Evolutionary conservation across 1,140 invertebrate species (phyloP), one percentile per base, ranked within the genome.

Genomic region (Philotrypesis tridentata): DNA sequence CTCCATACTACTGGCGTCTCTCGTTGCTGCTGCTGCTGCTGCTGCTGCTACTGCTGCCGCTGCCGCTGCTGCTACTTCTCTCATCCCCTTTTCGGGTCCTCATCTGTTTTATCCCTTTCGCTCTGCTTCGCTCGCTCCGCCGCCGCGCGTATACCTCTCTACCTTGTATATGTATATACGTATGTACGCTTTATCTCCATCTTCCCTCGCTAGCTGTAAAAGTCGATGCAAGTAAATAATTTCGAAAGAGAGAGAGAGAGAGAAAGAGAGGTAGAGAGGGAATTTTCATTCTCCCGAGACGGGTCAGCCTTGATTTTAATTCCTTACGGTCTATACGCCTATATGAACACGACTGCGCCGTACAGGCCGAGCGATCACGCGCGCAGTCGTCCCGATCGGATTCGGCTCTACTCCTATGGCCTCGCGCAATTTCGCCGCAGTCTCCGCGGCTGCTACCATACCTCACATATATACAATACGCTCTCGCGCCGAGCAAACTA

Each of bases 201-300:
- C 40, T 77, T 55, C 79, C 78, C 77, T 65, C 29, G 40, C 74
- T 68, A 33, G n/a, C 72, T 67, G 27, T 48, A 37, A 29, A 75
- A 68, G 81, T 88, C 87, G 87, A 89, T 90, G 85, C 88, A 89
- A 89, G 89, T 90, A 90, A 90, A 90, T 89, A 87, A 90, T 89
- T 37, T 84, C 70, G 23, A 0, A 12, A 7, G 67, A 33, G 67
- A 37, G 33, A 37, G 9, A 37, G n/a, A n/a, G n/a, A n/a, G n/a
- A n/a, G n/a, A n/a, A n/a, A n/a, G n/a, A n/a, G n/a, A n/a, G n/a
- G n/a, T n/a, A n/a, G n/a, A n/a, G n/a, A n/a, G n/a, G 61, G 61
- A 11, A 21, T 55, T 55, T 55, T n/a, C 33, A 33, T 68, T 68
- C 14, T 12, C 31, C 31, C n/a, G n/a, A 17, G 9, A 7, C 23